These are phyloP conservation scores for Neodiprion fabricii DNA, from an alignment of 1,140 invertebrate genomes.

Conservation along the genomic window DNA sequence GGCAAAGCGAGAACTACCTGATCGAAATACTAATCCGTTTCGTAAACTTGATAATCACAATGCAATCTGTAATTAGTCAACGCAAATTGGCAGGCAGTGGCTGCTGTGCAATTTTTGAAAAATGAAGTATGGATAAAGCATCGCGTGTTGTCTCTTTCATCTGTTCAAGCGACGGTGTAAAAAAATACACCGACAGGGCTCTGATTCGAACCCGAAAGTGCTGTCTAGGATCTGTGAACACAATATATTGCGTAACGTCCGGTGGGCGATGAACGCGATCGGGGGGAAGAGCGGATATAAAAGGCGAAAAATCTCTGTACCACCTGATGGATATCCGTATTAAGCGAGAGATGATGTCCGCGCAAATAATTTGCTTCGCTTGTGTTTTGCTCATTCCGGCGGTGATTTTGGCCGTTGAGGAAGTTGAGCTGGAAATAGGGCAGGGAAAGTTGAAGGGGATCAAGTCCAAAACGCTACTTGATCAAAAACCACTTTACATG, in stretches of 20 bases:
- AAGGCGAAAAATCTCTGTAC: constrained; percentile 15
- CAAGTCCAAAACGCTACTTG: constrained; percentile 38
- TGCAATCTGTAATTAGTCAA: background rate
- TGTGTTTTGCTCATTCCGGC: constrained; percentile 26
- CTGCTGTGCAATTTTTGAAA: background rate
- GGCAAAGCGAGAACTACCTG: background rate
- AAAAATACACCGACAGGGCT: too few species aligned
- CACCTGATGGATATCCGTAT: background rate
- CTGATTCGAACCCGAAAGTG: too few species aligned
- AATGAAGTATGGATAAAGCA: background rate
- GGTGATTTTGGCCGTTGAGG: constrained; percentile 31
- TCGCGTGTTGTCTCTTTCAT: background rate
- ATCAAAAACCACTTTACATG: constrained; percentile 53
- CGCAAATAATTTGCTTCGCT: constrained; percentile 27
- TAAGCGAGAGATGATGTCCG: constrained; percentile 12
- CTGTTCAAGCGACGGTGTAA: too few species aligned
- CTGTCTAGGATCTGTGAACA: background rate
- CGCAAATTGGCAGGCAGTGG: too few species aligned
- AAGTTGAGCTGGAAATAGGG: constrained; percentile 44
- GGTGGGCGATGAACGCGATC: constrained; percentile 11
- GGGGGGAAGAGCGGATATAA: constrained; percentile 29
- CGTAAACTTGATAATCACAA: background rate
- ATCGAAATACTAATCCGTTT: background rate
- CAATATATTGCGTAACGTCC: constrained; percentile 31
- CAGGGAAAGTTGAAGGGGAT: constrained; percentile 49